A percentile compares a stretch with the other conserved stretches of the same genome.
Evolutionary conservation across 2,797 vertebrate genomes (phyloP).

Genomic region (Protonibea diacanthus): DNA sequence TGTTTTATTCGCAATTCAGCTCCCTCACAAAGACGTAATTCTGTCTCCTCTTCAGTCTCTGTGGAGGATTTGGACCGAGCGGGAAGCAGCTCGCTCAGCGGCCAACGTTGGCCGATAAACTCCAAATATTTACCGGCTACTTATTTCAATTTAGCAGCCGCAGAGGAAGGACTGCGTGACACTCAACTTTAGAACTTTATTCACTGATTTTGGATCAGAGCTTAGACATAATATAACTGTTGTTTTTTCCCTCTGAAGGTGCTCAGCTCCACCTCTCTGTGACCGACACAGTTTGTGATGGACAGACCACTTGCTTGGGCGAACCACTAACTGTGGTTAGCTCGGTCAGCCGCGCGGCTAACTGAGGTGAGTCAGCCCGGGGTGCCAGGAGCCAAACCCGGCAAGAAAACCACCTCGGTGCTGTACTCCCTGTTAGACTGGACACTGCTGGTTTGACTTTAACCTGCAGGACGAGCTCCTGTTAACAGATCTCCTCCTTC

Average conservation of each 20-base stretch:
- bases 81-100: conserved; percentile 5
- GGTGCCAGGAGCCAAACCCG: too few species aligned
- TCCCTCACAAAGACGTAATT: conserved; percentile 30
- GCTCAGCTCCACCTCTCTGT: too few species aligned
- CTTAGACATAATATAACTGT: too few species aligned
- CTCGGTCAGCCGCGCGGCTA: too few species aligned
- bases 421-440: not conserved
- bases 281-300: too few species aligned
- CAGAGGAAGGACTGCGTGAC: not conserved
- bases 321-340: too few species aligned
- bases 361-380: too few species aligned
- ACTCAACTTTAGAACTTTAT: too few species aligned
- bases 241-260: too few species aligned
- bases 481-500: conserved; percentile 22
- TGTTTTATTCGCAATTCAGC: conserved; percentile 26
- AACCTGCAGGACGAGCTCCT: not conserved
- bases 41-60: conserved; percentile 31
- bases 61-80: conserved; percentile 15
- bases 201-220: too few species aligned
- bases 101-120: conserved; percentile 13
- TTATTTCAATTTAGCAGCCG: conserved; percentile 11
- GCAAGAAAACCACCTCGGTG: too few species aligned
- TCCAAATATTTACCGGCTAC: conserved; percentile 45
- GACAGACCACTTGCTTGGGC: too few species aligned
- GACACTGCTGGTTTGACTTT: not conserved